Conservation (phyloP, 1,140 invertebrate genomes). For the Batillaria attramentaria region DNA sequence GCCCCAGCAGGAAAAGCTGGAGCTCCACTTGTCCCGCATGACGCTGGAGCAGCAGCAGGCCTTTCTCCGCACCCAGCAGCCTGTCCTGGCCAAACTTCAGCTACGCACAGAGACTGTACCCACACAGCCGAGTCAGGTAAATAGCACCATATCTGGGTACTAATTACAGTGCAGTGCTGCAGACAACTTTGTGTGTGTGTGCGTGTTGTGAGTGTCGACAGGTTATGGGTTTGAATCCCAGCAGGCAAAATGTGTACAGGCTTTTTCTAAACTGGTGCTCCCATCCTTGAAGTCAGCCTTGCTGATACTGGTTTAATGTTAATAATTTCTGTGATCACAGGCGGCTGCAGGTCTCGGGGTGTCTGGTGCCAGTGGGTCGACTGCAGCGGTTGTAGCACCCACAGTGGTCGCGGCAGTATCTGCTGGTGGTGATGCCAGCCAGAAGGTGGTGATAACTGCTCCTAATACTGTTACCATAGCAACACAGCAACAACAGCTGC, state of each 20-base stretch:
- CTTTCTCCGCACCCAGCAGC: slow-evolving; percentile 53
- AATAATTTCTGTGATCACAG: too few species aligned
- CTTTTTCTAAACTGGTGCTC: too few species aligned
- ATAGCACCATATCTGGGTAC: background rate
- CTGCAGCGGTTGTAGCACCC: slow-evolving; percentile 5
- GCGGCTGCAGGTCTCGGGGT: too few species aligned
- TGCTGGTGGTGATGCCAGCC: background rate
- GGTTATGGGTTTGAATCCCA: too few species aligned
- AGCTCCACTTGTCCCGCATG: slow-evolving; percentile 57
- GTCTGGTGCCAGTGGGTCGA: background rate
- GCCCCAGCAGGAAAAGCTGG: slow-evolving; percentile 58
- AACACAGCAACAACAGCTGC: slow-evolving; percentile 24
- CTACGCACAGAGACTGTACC: slow-evolving; percentile 44
- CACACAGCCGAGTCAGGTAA: slow-evolving; percentile 26
- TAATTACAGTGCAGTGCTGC: background rate
- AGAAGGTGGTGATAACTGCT: background rate
- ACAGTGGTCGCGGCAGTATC: slow-evolving; percentile 9
- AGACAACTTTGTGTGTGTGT: background rate
- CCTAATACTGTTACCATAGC: background rate
- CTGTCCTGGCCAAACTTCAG: slow-evolving; percentile 51
- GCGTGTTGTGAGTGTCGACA: background rate
- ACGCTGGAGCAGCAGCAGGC: slow-evolving; percentile 61
- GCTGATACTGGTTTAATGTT: too few species aligned
- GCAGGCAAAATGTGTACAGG: too few species aligned
- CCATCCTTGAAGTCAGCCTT: too few species aligned